Conservation (phyloP, 2,797 vertebrate genomes). For the Microctenopoma steveboyesi region DNA sequence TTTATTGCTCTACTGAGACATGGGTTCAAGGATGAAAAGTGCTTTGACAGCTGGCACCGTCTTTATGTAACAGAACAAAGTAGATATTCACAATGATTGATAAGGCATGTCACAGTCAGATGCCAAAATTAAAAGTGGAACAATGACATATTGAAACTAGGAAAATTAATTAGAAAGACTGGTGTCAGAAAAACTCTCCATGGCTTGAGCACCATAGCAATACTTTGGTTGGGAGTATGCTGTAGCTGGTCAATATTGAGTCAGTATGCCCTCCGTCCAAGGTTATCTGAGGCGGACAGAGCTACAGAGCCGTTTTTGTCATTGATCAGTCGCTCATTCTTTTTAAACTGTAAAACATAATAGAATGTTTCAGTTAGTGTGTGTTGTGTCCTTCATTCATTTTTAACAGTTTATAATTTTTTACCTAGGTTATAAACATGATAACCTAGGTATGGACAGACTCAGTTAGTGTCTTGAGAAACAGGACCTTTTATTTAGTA, state of each 20-base stretch:
- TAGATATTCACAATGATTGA: slow-evolving; percentile 63
- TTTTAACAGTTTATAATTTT: background rate
- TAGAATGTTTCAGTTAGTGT: slow-evolving; percentile 23
- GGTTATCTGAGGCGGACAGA: slow-evolving; percentile 64
- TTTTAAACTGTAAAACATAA: slow-evolving; percentile 16
- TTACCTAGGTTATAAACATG: slow-evolving; percentile 3
- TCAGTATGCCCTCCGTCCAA: slow-evolving; percentile 34
- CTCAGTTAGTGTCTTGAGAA: background rate
- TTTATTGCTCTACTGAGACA: slow-evolving; percentile 70
- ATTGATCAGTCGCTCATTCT: slow-evolving; percentile 45
- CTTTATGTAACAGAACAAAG: slow-evolving; percentile 62
- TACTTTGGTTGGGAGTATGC: slow-evolving; percentile 44
- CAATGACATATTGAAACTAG: slow-evolving; percentile 39
- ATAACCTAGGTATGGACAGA: slow-evolving; percentile 14
- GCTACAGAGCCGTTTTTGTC: slow-evolving; percentile 44
- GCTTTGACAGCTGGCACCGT: slow-evolving; percentile 53
- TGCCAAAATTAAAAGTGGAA: slow-evolving; percentile 43
- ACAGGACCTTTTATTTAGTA: slow-evolving; percentile 6
- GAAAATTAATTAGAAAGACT: slow-evolving; percentile 53
- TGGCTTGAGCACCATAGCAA: slow-evolving; percentile 36
- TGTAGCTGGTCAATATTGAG: slow-evolving; percentile 53
- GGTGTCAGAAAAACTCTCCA: slow-evolving; percentile 52
- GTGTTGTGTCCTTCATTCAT: slow-evolving; percentile 13
- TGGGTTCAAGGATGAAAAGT: slow-evolving; percentile 65
- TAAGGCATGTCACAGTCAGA: slow-evolving; percentile 54